Evolutionary conservation across 2,888 invertebrate genomes (phyloP).

Genomic region (Mesorhabditis belari): DNA sequence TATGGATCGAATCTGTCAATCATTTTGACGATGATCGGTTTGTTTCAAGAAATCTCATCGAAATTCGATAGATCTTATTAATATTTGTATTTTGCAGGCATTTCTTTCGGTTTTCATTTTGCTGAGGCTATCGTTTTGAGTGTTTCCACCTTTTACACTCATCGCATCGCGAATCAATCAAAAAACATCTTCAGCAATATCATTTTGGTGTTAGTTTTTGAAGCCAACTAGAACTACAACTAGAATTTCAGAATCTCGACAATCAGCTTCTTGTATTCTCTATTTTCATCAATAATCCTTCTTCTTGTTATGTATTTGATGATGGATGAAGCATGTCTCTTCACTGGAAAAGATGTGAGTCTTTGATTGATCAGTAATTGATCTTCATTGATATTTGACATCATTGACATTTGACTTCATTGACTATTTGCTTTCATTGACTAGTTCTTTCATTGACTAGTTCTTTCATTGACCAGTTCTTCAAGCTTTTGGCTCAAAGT

Average conservation of each 20-base stretch:
- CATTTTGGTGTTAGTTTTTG: neutral
- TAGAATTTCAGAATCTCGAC: neutral
- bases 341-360: neutral
- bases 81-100: too few relatives aligned
- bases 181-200: neutral
- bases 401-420: too few relatives aligned
- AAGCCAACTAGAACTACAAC: neutral
- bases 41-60: neutral
- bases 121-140: neutral
- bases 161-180: neutral
- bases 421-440: too few relatives aligned
- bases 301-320: neutral
- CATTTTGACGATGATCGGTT: neutral
- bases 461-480: too few relatives aligned
- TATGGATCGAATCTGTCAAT: neutral
- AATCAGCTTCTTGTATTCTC: neutral
- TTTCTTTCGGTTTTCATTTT: neutral
- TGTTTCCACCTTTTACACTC: too few relatives aligned
- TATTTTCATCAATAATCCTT: neutral
- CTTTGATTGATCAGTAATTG: too few relatives aligned
- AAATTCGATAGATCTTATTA: neutral
- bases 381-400: too few relatives aligned
- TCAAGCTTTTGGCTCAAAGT: too few relatives aligned
- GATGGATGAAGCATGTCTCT: neutral
- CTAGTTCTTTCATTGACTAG: too few relatives aligned